Evolutionary conservation across 2,888 invertebrate species (phyloP).

Genomic region (Colletes collaris): DNA sequence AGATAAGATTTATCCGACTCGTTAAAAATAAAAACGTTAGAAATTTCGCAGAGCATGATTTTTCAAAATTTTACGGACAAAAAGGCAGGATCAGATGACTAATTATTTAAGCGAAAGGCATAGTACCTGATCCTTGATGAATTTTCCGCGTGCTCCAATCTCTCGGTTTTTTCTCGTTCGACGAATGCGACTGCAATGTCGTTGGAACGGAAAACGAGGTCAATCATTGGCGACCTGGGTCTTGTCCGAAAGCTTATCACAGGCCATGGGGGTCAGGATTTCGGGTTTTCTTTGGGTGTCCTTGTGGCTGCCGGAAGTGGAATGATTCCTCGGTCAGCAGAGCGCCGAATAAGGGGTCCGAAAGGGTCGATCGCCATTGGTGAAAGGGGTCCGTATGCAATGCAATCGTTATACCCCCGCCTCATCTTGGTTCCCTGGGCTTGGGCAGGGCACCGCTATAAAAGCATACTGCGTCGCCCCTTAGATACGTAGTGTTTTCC

Average conservation of each 20-base stretch:
- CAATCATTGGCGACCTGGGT: not conserved
- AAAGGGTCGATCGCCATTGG: constrained; percentile 75
- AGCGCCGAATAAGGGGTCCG: constrained; percentile 71
- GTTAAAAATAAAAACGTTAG: too few species aligned
- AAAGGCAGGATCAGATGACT: not conserved
- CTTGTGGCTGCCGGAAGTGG: constrained; percentile 44
- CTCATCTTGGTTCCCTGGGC: constrained; percentile 73
- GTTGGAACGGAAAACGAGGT: constrained; percentile 14
- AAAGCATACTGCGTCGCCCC: constrained; percentile 81
- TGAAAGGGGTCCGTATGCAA: constrained; percentile 80
- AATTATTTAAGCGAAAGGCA: not conserved
- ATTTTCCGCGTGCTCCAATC: constrained; percentile 15
- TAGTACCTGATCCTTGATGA: not conserved
- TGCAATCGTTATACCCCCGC: constrained; percentile 78
- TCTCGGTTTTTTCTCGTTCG: not conserved
- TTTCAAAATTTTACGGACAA: too few species aligned
- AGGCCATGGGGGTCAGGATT: not conserved
- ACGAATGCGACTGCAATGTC: not conserved
- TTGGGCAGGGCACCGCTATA: constrained; percentile 81
- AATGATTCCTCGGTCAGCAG: constrained; percentile 12
- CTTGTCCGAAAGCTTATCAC: not conserved
- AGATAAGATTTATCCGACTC: too few species aligned
- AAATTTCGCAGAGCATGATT: too few species aligned
- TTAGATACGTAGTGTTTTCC: constrained; percentile 79
- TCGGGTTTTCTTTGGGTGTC: constrained; percentile 17